Evolutionary conservation across 2,113 vertebrate species (phyloP), one percentile per base, ranked within the genome.

Genomic region (Macrotis lagotis): DNA sequence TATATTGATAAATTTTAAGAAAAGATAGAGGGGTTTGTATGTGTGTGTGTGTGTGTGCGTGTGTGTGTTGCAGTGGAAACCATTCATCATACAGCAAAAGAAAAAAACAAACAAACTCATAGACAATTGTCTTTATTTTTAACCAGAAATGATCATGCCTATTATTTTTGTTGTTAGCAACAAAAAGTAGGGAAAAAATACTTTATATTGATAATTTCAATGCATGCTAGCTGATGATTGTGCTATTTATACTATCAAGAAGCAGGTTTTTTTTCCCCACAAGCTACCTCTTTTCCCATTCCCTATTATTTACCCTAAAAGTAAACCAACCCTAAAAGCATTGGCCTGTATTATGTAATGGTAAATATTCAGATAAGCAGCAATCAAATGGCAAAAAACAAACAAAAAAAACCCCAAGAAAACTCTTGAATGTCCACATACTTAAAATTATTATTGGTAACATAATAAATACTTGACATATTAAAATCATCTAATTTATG

Each of bases 271-370:
- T 95, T 95, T n/a, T n/a, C n/a, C n/a, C n/a, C n/a, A n/a, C 48
- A 95, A 97, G 50, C 0, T 3, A 92, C 37, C 59, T 26, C 26
- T 59, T 44, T 66, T 91, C 95, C 96, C 95, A 37, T 91, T 96
- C 93, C 19, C 89, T 94, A 14, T 88, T 96, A 2, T 0, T 19
- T 74, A 92, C 3, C 10, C 25, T 25, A 95, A 88, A 92, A 95
- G 96, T 90, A 50, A 97, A 91, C 12, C 48, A 93, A 3, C 96
- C 93, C 25, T 94, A n/a, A n/a, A 95, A 96, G 91, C 91, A 83
- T 37, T 50, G 55, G 90, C 51, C 28, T 94, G 50, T 48, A 90
- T 93, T 91, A 95, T 96, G 44, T 88, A 93, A 92, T 92, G 48
- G 92, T 31, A 95, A 94, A 88, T 59, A 37, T 91, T 94, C 37